Conservation (phyloP, 2,797 vertebrate genomes). For the Peromyscus nudipes region DNA sequence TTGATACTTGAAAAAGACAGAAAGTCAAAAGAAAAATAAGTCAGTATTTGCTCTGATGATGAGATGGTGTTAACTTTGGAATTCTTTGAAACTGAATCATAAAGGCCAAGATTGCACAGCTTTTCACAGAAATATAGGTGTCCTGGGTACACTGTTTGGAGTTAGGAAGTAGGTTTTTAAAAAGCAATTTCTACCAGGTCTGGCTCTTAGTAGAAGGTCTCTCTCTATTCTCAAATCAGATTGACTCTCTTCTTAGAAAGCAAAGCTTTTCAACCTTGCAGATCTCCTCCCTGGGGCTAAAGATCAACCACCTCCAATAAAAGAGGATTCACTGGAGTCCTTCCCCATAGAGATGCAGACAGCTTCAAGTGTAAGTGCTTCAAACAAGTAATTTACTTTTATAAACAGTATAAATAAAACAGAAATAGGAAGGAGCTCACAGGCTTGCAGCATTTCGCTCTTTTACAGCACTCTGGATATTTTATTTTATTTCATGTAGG, state of each 20-base stretch:
- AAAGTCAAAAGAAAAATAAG: background rate
- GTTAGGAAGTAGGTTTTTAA: conserved; percentile 65
- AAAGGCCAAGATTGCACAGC: conserved; percentile 25
- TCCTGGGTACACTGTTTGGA: conserved; percentile 64
- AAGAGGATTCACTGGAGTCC: conserved; percentile 81
- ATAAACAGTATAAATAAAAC: conserved; percentile 84
- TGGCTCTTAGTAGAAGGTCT: conserved; percentile 80
- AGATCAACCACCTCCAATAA: conserved; percentile 84
- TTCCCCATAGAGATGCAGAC: conserved; percentile 79
- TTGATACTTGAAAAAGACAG: background rate
- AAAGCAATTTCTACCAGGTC: conserved; percentile 78
- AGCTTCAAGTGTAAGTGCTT: conserved; percentile 79
- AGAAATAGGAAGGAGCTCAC: conserved; percentile 79
- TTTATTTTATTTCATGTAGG: conserved; percentile 84
- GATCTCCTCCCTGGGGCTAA: conserved; percentile 81
- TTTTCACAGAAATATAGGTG: conserved; percentile 71
- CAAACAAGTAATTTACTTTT: conserved; percentile 86
- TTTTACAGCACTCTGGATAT: conserved; percentile 78
- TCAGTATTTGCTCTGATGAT: background rate
- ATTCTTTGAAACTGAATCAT: conserved; percentile 6
- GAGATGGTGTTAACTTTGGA: background rate
- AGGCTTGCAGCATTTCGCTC: conserved; percentile 32
- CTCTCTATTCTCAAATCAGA: conserved; percentile 84
- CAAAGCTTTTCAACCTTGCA: conserved; percentile 86
- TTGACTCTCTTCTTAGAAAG: conserved; percentile 84